phyloP scores from a whole-genome alignment of 2,113 vertebrate species.

The Hydrolagus affinis region DNA sequence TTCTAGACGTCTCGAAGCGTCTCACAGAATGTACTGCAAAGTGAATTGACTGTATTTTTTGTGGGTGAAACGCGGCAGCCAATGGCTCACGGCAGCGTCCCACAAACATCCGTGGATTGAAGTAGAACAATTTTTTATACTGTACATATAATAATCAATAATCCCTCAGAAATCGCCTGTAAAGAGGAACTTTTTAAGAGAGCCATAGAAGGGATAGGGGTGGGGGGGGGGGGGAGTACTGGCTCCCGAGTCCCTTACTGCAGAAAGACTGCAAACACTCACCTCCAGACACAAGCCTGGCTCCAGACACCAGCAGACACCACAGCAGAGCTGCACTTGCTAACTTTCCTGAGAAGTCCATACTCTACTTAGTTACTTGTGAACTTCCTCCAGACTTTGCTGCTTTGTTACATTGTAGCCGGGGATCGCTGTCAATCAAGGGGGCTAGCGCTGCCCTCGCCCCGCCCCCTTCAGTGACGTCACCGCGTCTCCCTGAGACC shows the following conservation, averaged over 20 bases:
- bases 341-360: conserved; percentile 1
- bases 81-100: too few relatives aligned
- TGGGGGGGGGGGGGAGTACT: not conserved
- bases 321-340: not conserved
- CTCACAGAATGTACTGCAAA: too few relatives aligned
- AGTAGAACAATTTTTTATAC: too few relatives aligned
- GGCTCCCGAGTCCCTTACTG: too few relatives aligned
- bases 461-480: not conserved
- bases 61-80: too few relatives aligned
- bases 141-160: too few relatives aligned
- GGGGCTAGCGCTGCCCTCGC: not conserved
- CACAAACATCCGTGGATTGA: too few relatives aligned
- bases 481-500: not conserved
- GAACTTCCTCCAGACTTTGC: not conserved
- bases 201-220: too few relatives aligned
- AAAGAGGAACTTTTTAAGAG: not conserved
- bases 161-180: not conserved
- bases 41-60: too few relatives aligned
- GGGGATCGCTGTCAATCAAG: not conserved
- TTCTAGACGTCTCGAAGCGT: too few relatives aligned
- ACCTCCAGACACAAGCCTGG: not conserved
- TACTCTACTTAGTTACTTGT: not conserved
- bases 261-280: not conserved
- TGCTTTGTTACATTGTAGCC: conserved; percentile 3
- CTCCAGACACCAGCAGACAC: not conserved